Percentiles rank a stretch among this genome's conserved stretches.
phyloP scores from a whole-genome alignment of 2,888 invertebrate species.

The Gastracanthus pulcherrimus region DNA sequence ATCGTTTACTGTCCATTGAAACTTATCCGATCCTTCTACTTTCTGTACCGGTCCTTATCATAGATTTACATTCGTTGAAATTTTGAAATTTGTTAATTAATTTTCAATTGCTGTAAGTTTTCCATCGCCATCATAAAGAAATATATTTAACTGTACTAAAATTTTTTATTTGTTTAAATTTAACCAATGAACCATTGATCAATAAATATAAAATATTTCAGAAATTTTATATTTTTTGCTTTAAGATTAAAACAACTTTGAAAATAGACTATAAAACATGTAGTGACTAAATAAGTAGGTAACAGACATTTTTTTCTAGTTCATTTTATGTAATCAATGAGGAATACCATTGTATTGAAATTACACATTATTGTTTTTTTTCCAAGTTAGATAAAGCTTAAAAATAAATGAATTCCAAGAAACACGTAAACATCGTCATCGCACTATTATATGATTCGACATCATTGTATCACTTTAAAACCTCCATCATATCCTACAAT shows the following conservation, averaged over 20 bases:
- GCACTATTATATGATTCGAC: background rate
- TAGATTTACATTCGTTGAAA: constrained; percentile 32
- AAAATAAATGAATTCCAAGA: background rate
- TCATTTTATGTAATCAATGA: background rate
- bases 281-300: no score
- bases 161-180: background rate
- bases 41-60: constrained; percentile 10
- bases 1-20: constrained; percentile 39
- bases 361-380: background rate
- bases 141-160: no score
- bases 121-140: no score
- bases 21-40: constrained; percentile 1
- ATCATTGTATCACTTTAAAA: no score
- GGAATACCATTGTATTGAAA: background rate
- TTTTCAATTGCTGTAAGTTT: no score
- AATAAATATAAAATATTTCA: background rate
- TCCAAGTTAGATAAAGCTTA: background rate
- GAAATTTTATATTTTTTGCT: background rate
- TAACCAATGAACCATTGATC: background rate
- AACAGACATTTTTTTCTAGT: background rate
- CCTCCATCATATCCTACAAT: background rate
- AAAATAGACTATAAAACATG: no score
- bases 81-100: background rate
- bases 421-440: background rate
- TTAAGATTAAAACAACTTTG: no score